Base-by-base conservation (phyloP, 2,888 invertebrate species). In the Tethea ocularis region DNA sequence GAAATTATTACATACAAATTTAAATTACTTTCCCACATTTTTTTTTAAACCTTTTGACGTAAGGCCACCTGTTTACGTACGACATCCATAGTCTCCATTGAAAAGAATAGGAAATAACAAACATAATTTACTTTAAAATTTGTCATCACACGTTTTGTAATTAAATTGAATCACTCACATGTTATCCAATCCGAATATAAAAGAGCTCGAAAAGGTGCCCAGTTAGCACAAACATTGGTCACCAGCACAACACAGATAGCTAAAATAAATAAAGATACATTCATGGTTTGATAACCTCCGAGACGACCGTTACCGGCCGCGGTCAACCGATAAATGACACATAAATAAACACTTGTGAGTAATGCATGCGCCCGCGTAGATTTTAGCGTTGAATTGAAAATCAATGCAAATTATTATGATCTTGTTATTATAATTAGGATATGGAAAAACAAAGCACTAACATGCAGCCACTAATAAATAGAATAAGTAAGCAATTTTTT, bases 111-210 rank as follows among this genome's bases (percentile, higher is more conserved):
- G n/a, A 41, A 41, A 41, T 41, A 41, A 41, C 5, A 38, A 7
- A 41, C 17, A 1, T 41, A 17, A 41, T 17, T 17, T 6, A 41
- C 7, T 3, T 10, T 10, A 20, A 20, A n/a, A 13, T 13, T 13
- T 13, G 33, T 33, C 11, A 13, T 3, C 13, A 33, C 33, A 33
- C 33, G 29, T 29, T 8, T 29, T 29, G 8, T 10, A 29, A 29
- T 8, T 10, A 56, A 24, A 59, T 56, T n/a, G 63, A 33, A 57
- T 63, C 13, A 89, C 91, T 89, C 67, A 91, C 91, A 91, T 60
- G 82, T 81, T n/a, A 91, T 87, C 76, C 80, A 87, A 72, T 84
- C 81, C 0, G 91, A 90, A 62, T 91, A 89, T 26, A 91, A 65
- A 15, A 89, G 53, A 0, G 84, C 75, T 38, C 69, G 77, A 60